Evolutionary conservation across 23 tunicate genomes (phyloP).

Genomic region (Phallusia fumigata): DNA sequence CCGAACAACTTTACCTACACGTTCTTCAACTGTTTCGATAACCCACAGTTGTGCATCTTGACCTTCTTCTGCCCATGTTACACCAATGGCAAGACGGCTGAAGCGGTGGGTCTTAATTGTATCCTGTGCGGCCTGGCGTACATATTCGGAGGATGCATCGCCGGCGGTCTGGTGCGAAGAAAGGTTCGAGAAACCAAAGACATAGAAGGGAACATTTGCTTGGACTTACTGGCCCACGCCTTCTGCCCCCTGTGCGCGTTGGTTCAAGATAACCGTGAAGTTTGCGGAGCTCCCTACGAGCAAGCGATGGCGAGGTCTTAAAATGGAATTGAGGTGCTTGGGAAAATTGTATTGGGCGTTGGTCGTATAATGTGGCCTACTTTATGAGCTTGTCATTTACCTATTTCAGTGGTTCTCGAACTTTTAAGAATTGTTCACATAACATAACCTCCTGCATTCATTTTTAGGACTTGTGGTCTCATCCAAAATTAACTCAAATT

Average conservation of each 20-base stretch:
- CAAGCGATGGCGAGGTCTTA: constrained; percentile 27
- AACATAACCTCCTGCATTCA: no score
- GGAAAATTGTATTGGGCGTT: no score
- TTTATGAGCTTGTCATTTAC: no score
- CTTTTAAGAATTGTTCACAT: no score
- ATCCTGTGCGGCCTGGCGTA: constrained; percentile 52
- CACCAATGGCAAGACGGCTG: constrained; percentile 59
- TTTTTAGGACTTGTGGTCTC: no score
- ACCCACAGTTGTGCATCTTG: constrained; percentile 39
- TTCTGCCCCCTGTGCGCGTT: constrained; percentile 69
- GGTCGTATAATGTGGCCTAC: no score
- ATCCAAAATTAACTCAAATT: no score
- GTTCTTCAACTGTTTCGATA: constrained; percentile 56
- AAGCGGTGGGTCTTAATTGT: constrained; percentile 52
- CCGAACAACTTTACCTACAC: constrained; percentile 6
- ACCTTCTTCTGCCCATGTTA: constrained; percentile 60
- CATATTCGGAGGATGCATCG: constrained; percentile 46
- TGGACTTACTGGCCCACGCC: constrained; percentile 36
- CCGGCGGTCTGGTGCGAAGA: constrained; percentile 50
- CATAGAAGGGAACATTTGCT: constrained; percentile 34
- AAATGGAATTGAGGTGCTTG: background rate
- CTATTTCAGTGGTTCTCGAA: no score
- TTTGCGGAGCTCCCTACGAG: constrained; percentile 20
- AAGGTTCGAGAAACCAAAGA: constrained; percentile 48
- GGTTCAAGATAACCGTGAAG: constrained; percentile 59